Evolutionary conservation across 30 jellyfish, hydroid and myxozoan species (phyloP).

Genomic region (Sanderia malayensis): DNA sequence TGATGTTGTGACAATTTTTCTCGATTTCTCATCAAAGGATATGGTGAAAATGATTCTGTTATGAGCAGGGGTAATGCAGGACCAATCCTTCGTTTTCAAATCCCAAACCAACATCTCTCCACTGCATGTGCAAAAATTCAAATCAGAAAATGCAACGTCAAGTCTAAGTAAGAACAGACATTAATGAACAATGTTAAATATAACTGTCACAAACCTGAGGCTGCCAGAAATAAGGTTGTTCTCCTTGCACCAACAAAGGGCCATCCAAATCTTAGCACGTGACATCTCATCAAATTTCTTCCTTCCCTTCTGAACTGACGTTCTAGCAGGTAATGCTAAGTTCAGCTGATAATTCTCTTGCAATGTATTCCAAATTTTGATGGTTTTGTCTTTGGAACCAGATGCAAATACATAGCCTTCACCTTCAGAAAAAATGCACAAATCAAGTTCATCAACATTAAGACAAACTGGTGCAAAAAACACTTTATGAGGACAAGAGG

Average conservation of each 20-base stretch:
- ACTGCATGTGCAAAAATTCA: slow-evolving; percentile 47
- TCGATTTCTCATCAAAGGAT: slow-evolving; percentile 20
- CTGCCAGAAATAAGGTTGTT: slow-evolving; percentile 51
- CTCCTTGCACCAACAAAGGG: slow-evolving; percentile 72
- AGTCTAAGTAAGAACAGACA: no score
- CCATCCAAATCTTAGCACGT: slow-evolving; percentile 53
- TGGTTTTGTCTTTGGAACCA: slow-evolving; percentile 81
- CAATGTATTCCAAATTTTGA: slow-evolving; percentile 59
- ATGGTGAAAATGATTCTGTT: slow-evolving; percentile 63
- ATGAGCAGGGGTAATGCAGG: slow-evolving; percentile 65
- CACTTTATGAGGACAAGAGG: no score
- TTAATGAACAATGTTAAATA: no score
- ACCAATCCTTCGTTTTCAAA: slow-evolving; percentile 36
- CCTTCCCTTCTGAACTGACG: slow-evolving; percentile 59
- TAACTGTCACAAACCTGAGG: no score
- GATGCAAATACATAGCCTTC: slow-evolving; percentile 64
- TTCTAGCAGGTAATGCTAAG: slow-evolving; percentile 51
- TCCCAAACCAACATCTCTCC: slow-evolving; percentile 88
- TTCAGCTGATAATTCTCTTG: slow-evolving; percentile 45
- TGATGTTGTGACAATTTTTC: slow-evolving; percentile 65
- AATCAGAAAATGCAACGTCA: no score
- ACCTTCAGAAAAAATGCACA: no score
- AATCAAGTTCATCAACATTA: no score
- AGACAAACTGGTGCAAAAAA: no score
- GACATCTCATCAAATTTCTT: slow-evolving; percentile 55